phyloP scores from a whole-genome alignment of 2,113 vertebrate species.

The Pteropus alecto region DNA sequence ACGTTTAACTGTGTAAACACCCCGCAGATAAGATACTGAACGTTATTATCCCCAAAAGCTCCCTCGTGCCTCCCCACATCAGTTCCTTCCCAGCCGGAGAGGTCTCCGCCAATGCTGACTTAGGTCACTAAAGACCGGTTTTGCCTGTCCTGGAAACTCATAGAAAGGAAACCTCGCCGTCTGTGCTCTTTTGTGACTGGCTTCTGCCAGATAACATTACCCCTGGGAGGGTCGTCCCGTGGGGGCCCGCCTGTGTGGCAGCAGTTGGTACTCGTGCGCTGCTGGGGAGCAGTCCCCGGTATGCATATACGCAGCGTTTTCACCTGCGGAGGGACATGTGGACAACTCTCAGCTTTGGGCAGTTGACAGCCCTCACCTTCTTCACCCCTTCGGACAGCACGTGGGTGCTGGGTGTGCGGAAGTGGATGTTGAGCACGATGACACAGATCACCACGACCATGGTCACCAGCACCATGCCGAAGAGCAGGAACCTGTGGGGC shows the following conservation, averaged over 20 bases:
- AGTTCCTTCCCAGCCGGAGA: neutral
- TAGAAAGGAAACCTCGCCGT: fast-evolving
- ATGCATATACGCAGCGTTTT: fast-evolving
- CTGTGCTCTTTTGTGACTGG: neutral
- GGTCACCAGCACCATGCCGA: slow-evolving; percentile 96
- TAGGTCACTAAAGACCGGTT: neutral
- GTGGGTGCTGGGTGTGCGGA: slow-evolving; percentile 96
- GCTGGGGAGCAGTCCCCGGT: fast-evolving
- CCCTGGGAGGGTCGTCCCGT: fast-evolving
- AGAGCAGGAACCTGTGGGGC: slow-evolving; percentile 92
- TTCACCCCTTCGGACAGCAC: slow-evolving; percentile 92
- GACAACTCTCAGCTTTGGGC: neutral
- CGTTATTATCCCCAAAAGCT: fast-evolving
- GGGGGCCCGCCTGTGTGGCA: fast-evolving
- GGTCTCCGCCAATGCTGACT: neutral
- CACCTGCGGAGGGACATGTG: neutral
- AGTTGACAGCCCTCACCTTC: slow-evolving; percentile 78
- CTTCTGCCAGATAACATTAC: fast-evolving
- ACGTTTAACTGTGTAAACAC: neutral
- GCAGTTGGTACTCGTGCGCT: fast-evolving
- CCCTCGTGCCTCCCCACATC: neutral
- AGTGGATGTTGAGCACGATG: slow-evolving; percentile 95
- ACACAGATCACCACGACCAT: slow-evolving; percentile 92
- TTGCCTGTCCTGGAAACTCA: neutral
- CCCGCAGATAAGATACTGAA: neutral